Conservation (phyloP, 2,888 invertebrate genomes). For the Phyllotreta cruciferae region DNA sequence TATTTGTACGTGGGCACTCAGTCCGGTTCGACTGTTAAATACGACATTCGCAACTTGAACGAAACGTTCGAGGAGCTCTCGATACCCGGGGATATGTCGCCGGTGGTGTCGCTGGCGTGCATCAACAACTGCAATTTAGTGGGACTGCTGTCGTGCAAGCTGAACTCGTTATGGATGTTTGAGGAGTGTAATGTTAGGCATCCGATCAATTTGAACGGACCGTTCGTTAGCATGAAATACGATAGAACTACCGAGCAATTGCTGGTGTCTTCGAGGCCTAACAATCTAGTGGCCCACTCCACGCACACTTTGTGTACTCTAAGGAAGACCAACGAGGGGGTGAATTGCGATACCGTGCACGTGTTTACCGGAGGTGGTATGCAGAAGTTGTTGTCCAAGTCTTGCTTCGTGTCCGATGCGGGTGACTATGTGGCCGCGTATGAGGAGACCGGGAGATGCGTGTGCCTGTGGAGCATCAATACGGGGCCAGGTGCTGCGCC, state of each 20-base stretch:
- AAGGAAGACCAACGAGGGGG: slow-evolving; percentile 59
- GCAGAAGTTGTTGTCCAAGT: slow-evolving; percentile 72
- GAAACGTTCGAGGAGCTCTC: slow-evolving; percentile 53
- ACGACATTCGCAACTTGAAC: slow-evolving; percentile 73
- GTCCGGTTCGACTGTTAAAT: slow-evolving; percentile 77
- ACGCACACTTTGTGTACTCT: slow-evolving; percentile 65
- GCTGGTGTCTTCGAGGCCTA: slow-evolving; percentile 75
- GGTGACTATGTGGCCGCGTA: slow-evolving; percentile 75
- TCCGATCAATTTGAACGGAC: slow-evolving; percentile 71
- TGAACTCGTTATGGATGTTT: slow-evolving; percentile 76
- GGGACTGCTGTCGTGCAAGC: slow-evolving; percentile 75
- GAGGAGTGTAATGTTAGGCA: slow-evolving; percentile 62
- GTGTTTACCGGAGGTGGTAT: slow-evolving; percentile 72
- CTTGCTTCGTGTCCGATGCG: slow-evolving; percentile 64
- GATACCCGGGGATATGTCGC: slow-evolving; percentile 69
- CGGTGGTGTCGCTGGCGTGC: slow-evolving; percentile 71
- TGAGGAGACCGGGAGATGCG: slow-evolving; percentile 73
- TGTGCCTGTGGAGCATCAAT: slow-evolving; percentile 70
- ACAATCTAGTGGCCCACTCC: slow-evolving; percentile 62
- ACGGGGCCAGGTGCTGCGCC: slow-evolving; percentile 60
- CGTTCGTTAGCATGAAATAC: slow-evolving; percentile 77
- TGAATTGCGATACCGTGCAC: slow-evolving; percentile 66
- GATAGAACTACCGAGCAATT: slow-evolving; percentile 70
- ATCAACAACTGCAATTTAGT: slow-evolving; percentile 62
- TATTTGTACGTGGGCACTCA: slow-evolving; percentile 80